phyloP scores from a whole-genome alignment of 2,113 vertebrate species.

The Elephas maximus region DNA sequence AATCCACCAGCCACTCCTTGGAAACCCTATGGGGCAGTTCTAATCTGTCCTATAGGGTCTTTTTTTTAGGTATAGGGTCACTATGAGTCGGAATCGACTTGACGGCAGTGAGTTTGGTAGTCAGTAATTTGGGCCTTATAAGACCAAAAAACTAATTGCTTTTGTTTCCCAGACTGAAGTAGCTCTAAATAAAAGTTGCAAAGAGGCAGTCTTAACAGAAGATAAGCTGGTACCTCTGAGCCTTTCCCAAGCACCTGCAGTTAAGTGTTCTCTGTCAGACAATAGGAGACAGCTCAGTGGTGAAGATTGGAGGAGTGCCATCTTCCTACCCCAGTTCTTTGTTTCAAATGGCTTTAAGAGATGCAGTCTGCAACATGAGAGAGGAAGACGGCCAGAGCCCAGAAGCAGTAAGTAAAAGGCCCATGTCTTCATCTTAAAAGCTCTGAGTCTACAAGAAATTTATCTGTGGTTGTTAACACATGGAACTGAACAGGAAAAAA shows the following conservation, averaged over 20 bases:
- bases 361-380: neutral
- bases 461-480: neutral
- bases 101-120: too few relatives aligned
- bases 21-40: too few relatives aligned
- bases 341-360: neutral
- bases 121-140: neutral
- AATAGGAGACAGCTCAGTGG: neutral
- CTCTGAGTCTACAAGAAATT: neutral
- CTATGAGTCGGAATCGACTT: too few relatives aligned
- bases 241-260: neutral
- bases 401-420: neutral
- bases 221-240: neutral
- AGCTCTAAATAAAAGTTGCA: constrained; percentile 17
- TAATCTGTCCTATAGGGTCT: too few relatives aligned
- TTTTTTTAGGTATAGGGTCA: too few relatives aligned
- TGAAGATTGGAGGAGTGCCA: neutral
- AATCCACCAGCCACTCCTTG: too few relatives aligned
- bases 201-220: neutral
- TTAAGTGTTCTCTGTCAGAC: neutral
- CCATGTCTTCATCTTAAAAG: neutral
- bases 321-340: neutral
- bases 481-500: neutral
- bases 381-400: neutral
- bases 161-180: neutral
- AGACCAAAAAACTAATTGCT: constrained; percentile 16